Base-by-base conservation (phyloP, 2,113 vertebrate species). In the Caranx ignobilis region DNA sequence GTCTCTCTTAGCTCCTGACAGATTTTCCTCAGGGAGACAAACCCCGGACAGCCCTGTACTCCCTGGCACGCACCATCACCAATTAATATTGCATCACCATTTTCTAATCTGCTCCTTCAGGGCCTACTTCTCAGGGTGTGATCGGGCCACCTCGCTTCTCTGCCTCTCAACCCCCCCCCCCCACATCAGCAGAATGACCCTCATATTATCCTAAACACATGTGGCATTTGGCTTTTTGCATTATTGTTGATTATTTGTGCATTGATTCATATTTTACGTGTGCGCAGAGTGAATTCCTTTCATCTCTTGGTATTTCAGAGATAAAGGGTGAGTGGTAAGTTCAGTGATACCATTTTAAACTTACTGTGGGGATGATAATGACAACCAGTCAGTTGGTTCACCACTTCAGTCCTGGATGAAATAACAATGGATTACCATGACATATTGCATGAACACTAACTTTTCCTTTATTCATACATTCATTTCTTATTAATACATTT, bases 1-100 rank as follows among this genome's bases (percentile, higher is more conserved):
- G 87, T 93, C 92, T 93, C 88, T 88, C 79, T 81, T 56, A 48
- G 81, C 84, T 89, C 71, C 87, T 94, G 95, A 94, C 95, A 95
- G 93, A 81, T 79, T 87, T 73, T 93, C 94, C 93, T 91, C n/a
- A 11, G 94, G 92, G 94, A 94, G 60, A 85, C 64, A 75, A 88
- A 90, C 92, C 83, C 77, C 45, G 68, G 83, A 87, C 88, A 90
- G 80, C 81, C 85, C 88, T 88, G 75, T 65, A 61, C 86, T 92
- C 85, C 63, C 87, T 81, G 91, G 89, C 91, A 93, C 79, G 75
- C 83, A 75, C 71, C 84, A 54, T 70, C 89, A 78, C 88, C 93
- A 94, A 95, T 95, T 95, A 95, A 95, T 95, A 96, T 95, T 95
- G 93, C 91, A 95, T 93, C 91, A 88, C 87, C 90, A 81, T 93